Base-by-base conservation (phyloP, 2,113 vertebrate genomes). In the Erythrocercus mccallii region DNA sequence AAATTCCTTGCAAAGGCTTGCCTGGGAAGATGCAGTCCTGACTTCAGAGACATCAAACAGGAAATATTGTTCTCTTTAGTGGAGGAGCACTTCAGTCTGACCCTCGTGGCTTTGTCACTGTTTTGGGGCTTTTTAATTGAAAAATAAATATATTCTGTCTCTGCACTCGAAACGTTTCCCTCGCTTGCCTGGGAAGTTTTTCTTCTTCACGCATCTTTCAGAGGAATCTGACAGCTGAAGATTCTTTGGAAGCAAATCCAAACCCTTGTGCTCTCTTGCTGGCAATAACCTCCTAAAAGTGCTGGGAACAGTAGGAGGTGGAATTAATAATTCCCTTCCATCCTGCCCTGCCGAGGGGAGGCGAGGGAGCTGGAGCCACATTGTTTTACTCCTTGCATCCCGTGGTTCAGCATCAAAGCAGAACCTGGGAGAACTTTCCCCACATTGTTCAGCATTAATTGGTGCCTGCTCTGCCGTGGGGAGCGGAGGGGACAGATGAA, bases 311-410 rank as follows among this genome's bases (percentile, higher is more conserved):
- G 83, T 4, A 10, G 93, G 86, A 58, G 83, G n/a, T 82, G 66
- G 83, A 92, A 84, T 94, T 70, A 92, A 66, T 10, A 81, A 96
- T 96, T 95, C 83, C 80, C 77, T 94, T 61, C 89, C 77, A 66
- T 65, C 42, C 68, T 77, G 71, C 68, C 83, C 48, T 72, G 22
- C 3, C 1, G 2, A 68, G 48, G 54, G 1, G 18, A 69, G 80
- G 62, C 15, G 2, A n/a, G 53, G 65, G 42, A 87, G 30, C 57
- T 14, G 70, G 9, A 57, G 60, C 82, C 61, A 9, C 12, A 0
- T 64, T 58, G n/a, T 8, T 60, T 65, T 16, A 69, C 58, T 24
- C 40, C 69, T 37, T 0, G 0, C 20, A 19, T 40, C 35, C 40
- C 2, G 48, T 1, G 48, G 2, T 60, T 83, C 19, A 4, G 47